Evolutionary conservation across 2,113 vertebrate genomes (phyloP), one percentile per base, ranked within the genome.

Genomic region (Eubucco bourcierii): DNA sequence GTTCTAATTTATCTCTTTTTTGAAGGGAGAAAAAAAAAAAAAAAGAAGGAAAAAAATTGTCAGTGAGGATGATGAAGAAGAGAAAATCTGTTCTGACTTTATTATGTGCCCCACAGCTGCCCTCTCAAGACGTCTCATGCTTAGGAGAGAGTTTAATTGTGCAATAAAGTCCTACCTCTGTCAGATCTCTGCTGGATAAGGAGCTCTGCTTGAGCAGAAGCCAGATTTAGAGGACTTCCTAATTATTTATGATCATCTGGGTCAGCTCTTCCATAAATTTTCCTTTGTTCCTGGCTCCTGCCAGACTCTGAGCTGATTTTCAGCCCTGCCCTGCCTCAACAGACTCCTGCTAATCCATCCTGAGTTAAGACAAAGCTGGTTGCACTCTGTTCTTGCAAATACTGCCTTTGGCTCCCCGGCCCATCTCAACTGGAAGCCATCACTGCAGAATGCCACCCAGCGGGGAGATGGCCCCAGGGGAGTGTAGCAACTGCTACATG

Each of bases 401-500:
- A 0, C 12, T 47, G 53, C 59, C 33, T 58, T 34, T 39, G 33
- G 25, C n/a, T 59, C 47, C 53, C 20, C 73, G 24, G 52, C 13
- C 52, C 24, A 20, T 52, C 50, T 11, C 20, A 27, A 12, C 52
- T 53, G 19, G 33, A 61, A 13, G 44, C 41, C 52, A 34, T 5
- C 61, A 19, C 4, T 11, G 61, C 27, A 52, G 0, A 1, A 0
- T 4, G 6, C 25, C 59, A 53, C 15, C 44, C 44, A 46, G 15
- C 29, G 63, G 8, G 31, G 23, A 31, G 47, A 13, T 20, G 47
- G 44, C 23, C 33, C 29, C 44, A 10, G 10, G 15, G 24, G 15
- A 44, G n/a, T 55, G 12, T 28, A 13, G 13, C 19, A 50, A 29
- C 15, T 33, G 20, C 33, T 4, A 33, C 27, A 2, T 18, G n/a